Percentiles rank a stretch among this genome's conserved stretches.
phyloP scores from a whole-genome alignment of 2,888 invertebrate genomes.

The Lepidocyrtinus sp. region DNA sequence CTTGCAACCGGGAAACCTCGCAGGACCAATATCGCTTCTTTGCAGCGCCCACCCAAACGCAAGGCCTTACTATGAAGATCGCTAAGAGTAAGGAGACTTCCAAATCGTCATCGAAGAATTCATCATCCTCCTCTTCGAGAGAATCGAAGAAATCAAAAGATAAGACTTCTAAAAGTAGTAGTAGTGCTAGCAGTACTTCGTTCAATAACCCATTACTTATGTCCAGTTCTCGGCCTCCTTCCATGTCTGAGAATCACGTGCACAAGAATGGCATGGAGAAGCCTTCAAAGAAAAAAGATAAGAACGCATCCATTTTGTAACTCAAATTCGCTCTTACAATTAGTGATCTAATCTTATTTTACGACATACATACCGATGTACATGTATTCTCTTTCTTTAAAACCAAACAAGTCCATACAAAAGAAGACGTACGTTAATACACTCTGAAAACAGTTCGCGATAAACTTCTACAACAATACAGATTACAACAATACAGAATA shows the following conservation, averaged over 20 bases:
- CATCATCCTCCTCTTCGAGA: slow-evolving; percentile 70
- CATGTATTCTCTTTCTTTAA: no score
- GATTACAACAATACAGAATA: not conserved
- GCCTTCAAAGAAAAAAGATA: slow-evolving; percentile 55
- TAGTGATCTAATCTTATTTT: not conserved
- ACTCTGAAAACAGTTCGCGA: no score
- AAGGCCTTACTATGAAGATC: slow-evolving; percentile 46
- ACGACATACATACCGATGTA: no score
- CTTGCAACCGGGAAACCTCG: slow-evolving; percentile 46
- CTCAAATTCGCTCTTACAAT: not conserved
- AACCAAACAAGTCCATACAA: no score
- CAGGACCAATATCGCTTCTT: slow-evolving; percentile 38
- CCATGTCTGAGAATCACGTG: slow-evolving; percentile 32
- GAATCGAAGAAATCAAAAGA: slow-evolving; percentile 58
- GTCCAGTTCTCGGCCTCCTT: slow-evolving; percentile 22
- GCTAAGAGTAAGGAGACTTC: slow-evolving; percentile 72
- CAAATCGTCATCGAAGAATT: slow-evolving; percentile 81
- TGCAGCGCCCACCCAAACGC: not conserved
- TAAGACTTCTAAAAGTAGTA: slow-evolving; percentile 39
- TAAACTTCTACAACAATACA: not conserved
- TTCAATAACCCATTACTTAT: slow-evolving; percentile 16
- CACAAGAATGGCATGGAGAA: slow-evolving; percentile 63
- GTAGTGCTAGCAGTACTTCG: slow-evolving; percentile 22
- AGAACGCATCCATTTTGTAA: slow-evolving; percentile 35
- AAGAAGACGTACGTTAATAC: no score